Percentiles rank a stretch among this genome's conserved stretches.
phyloP scores from a whole-genome alignment of 35 echinoderm and acorn worm species.

The Lytechinus variegatus region DNA sequence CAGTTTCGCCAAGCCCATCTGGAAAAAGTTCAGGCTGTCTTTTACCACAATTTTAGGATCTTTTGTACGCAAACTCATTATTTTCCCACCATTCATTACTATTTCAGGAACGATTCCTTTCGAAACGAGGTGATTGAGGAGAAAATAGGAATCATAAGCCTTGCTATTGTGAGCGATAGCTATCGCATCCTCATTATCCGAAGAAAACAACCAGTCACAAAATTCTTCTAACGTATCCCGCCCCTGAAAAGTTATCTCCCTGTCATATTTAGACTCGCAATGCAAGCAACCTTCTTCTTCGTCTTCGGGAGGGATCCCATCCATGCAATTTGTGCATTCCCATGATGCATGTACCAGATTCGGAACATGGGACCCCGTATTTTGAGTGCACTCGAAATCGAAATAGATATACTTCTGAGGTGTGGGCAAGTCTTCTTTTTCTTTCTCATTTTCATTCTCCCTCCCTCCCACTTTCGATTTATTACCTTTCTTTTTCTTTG shows the following conservation, averaged over 20 bases:
- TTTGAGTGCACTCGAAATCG: too few relatives aligned
- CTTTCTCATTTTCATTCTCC: slow-evolving; percentile 27
- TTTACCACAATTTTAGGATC: neutral
- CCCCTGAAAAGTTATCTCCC: slow-evolving; percentile 39
- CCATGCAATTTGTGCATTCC: slow-evolving; percentile 49
- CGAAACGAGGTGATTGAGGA: slow-evolving; percentile 42
- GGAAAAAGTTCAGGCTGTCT: neutral
- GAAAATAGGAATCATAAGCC: slow-evolving; percentile 61
- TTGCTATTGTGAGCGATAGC: slow-evolving; percentile 60
- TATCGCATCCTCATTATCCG: neutral
- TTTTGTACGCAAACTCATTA: slow-evolving; percentile 22
- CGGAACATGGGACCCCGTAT: too few relatives aligned
- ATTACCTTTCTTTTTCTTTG: neutral
- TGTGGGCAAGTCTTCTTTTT: too few relatives aligned
- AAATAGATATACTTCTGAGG: too few relatives aligned
- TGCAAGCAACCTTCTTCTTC: neutral
- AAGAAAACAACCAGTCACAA: slow-evolving; percentile 35
- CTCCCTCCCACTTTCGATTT: neutral
- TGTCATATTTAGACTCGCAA: neutral
- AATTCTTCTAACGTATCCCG: slow-evolving; percentile 33
- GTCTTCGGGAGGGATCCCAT: neutral
- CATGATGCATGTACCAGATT: too few relatives aligned
- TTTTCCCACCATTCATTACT: slow-evolving; percentile 56
- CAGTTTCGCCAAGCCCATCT: neutral
- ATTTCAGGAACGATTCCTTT: slow-evolving; percentile 44